Evolutionary conservation across 2,888 invertebrate genomes (phyloP), one percentile per base, ranked within the genome.

Genomic region (Orgyia antiqua): DNA sequence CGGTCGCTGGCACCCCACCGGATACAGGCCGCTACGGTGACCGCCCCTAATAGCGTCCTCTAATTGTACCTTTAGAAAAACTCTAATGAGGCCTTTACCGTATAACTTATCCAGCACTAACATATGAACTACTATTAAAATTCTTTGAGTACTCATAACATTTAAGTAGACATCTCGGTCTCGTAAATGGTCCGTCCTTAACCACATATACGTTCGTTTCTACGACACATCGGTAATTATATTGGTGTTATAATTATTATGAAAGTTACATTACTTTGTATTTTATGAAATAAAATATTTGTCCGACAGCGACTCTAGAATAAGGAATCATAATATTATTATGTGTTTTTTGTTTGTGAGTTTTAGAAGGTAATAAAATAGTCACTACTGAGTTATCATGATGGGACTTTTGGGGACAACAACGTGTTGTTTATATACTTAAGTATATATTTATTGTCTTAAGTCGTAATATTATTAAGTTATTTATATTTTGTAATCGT

Each of bases 51-150:
- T 58, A 48, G 49, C 46, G 32, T 39, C 29, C 38, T 48, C 44
- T 58, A 61, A 66, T 66, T 66, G 52, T 53, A 44, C 51, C 42
- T 50, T 54, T 54, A 60, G 52, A 64, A 61, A 63, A 62, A 58
- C 55, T 33, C 32, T 53, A 51, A 58, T 53, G 48, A 55, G 48
- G 42, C 39, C 31, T 33, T 37, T 49, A 46, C 38, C n/a, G n/a
- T n/a, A n/a, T n/a, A n/a, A n/a, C n/a, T n/a, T n/a, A n/a, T n/a
- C n/a, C n/a, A n/a, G 40, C 52, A 49, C 36, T 42, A 37, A 35
- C 7, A 4, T 18, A 18, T 6, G 18, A 18, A 5, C 20, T 20
- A 27, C 34, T 42, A 53, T 57, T 50, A 53, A 55, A 51, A 52
- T 56, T 53, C 46, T 33, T 36, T 23, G 18, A 28, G 42, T 39